Base-by-base conservation (phyloP, 2,113 vertebrate species). In the Pampusana beccarii region DNA sequence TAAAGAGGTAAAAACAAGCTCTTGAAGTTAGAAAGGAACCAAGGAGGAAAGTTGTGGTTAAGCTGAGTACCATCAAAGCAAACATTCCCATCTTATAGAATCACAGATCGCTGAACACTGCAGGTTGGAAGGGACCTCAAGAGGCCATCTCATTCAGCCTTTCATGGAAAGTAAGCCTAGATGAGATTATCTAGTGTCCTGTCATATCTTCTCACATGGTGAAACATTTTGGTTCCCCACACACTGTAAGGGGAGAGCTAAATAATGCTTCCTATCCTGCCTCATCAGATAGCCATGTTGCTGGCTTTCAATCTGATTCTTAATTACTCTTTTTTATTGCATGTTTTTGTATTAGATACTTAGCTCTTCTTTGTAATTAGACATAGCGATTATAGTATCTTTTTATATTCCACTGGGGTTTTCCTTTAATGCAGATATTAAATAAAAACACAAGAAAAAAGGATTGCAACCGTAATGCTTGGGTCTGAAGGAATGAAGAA, bases 341-440 rank as follows among this genome's bases (percentile, higher is more conserved):
- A 13, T 50, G 31, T 53, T 95, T 96, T 87, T 93, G 67, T 89
- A 87, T 91, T 93, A 95, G 80, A 79, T 5, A 44, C 61, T 95
- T 91, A 87, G 66, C 40, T 94, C 57, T 92, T 92, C 72, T 91
- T 94, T 88, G 58, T 95, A 95, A 95, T 95, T 91, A 97, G 86
- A 91, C 34, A 19, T 61, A 28, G 23, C 3, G 16, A 62, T 95
- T 96, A 66, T 71, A 91, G 54, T 75, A 91, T 82, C 65, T 61
- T 85, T 94, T 94, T 96, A 87, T 92, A 93, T 94, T 91, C 89
- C 80, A 82, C 66, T 34, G 54, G 91, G 85, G 93, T 62, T 58
- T 80, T 96, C 31, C 54, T 94, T 93, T 91, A 97, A 91, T 83
- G 72, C 70, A 92, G 77, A 84, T 56, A 93, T 61, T 33, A 80